phyloP scores from a whole-genome alignment of 2,113 vertebrate species.

The Cinclus cinclus region DNA sequence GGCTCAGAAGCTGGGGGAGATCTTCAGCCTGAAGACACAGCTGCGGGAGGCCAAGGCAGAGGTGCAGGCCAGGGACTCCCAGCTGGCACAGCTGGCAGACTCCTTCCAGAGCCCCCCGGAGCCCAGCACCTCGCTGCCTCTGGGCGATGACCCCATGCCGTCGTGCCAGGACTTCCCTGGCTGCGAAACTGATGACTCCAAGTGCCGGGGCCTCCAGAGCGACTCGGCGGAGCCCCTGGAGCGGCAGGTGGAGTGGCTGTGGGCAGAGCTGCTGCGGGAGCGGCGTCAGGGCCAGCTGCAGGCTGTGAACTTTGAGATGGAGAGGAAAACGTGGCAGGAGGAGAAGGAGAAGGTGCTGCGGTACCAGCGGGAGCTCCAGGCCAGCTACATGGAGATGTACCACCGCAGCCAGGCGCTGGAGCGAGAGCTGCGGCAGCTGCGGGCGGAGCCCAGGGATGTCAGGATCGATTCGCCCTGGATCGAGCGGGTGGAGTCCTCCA shows the following conservation, averaged over 20 bases:
- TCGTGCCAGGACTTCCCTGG: constrained; percentile 63
- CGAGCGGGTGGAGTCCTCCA: constrained; percentile 90
- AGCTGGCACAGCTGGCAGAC: constrained; percentile 82
- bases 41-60: constrained; percentile 84
- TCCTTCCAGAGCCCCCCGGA: constrained; percentile 68
- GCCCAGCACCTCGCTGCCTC: neutral
- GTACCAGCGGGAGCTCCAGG: constrained; percentile 85
- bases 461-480: constrained; percentile 83
- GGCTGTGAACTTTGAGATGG: constrained; percentile 87
- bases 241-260: constrained; percentile 80
- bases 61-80: constrained; percentile 80
- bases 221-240: constrained; percentile 70
- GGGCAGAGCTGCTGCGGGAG: constrained; percentile 90
- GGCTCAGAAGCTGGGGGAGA: constrained; percentile 91
- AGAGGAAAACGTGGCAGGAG: constrained; percentile 91
- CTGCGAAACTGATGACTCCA: constrained; percentile 79
- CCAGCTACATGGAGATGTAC: constrained; percentile 95
- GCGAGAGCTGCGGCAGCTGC: constrained; percentile 81
- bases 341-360: constrained; percentile 85
- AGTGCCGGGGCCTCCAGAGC: constrained; percentile 70
- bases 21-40: constrained; percentile 93
- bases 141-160: constrained; percentile 59
- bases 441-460: constrained; percentile 50
- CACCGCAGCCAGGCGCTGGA: constrained; percentile 88
- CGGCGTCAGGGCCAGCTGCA: constrained; percentile 90